Evolutionary conservation across 2,888 invertebrate genomes (phyloP).

Genomic region (Aspidiotus destructor): DNA sequence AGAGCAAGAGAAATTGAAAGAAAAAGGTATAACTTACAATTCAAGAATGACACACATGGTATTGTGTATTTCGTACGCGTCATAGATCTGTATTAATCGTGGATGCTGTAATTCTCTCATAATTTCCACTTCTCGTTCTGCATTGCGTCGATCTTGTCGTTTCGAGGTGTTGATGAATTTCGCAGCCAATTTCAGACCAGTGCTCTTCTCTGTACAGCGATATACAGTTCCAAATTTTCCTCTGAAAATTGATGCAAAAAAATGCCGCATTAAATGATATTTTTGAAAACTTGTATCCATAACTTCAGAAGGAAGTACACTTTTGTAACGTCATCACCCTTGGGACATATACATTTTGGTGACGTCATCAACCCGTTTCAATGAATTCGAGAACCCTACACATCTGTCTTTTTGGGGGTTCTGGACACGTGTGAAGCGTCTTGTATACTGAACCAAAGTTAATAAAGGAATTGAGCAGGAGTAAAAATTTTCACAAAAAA

Average conservation of each 20-base stretch:
- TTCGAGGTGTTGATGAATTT: constrained; percentile 81
- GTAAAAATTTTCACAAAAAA: too few species aligned
- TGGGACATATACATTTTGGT: too few species aligned
- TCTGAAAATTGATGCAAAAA: constrained; percentile 47
- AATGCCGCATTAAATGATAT: not conserved
- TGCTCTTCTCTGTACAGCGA: constrained; percentile 74
- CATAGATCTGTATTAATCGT: constrained; percentile 90
- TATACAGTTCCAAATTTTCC: constrained; percentile 97
- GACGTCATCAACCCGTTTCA: too few species aligned
- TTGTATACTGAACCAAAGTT: too few species aligned
- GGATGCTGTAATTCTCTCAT: constrained; percentile 93
- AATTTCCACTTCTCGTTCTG: constrained; percentile 91
- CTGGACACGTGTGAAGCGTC: too few species aligned
- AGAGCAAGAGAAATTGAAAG: too few species aligned
- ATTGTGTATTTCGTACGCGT: constrained; percentile 87
- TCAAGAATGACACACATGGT: constrained; percentile 95
- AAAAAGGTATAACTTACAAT: constrained; percentile 62
- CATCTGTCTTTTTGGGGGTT: too few species aligned
- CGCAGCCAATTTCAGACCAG: constrained; percentile 74
- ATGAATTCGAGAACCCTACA: too few species aligned
- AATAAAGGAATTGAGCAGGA: too few species aligned
- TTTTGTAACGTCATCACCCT: too few species aligned
- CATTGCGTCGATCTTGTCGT: constrained; percentile 79
- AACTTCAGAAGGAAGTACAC: too few species aligned
- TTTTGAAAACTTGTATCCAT: not conserved